Evolutionary conservation across 2,113 vertebrate species (phyloP).

Genomic region (Gambusia holbrooki): DNA sequence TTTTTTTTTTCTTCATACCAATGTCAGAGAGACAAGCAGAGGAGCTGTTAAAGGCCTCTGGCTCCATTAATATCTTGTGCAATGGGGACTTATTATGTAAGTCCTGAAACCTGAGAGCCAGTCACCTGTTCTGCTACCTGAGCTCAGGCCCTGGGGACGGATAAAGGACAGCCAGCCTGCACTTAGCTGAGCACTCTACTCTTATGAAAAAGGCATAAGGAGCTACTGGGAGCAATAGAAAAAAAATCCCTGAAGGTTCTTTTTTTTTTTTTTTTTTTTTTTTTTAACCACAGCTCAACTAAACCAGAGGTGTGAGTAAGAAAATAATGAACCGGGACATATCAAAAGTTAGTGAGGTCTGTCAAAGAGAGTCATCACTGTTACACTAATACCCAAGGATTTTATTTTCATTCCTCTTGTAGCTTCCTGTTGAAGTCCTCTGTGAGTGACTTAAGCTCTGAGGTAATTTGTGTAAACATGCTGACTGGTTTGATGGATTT

Average conservation of each 20-base stretch:
- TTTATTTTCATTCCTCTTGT: constrained; percentile 27
- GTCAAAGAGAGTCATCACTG: constrained; percentile 14
- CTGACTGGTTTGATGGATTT: constrained; percentile 42
- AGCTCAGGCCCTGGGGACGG: constrained; percentile 48
- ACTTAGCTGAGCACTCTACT: constrained; percentile 24
- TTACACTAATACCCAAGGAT: constrained; percentile 28
- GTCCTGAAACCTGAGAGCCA: constrained; percentile 72
- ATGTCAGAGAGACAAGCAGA: constrained; percentile 30
- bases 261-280: too few relatives aligned
- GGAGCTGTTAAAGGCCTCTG: constrained; percentile 25
- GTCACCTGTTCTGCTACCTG: constrained; percentile 74
- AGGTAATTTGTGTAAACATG: constrained; percentile 41
- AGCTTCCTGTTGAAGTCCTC: constrained; percentile 9
- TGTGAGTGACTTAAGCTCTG: constrained; percentile 7
- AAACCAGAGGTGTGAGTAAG: constrained; percentile 5
- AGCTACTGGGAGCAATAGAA: constrained; percentile 19
- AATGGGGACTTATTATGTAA: constrained; percentile 52
- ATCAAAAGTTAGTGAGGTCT: constrained; percentile 30
- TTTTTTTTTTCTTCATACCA: constrained; percentile 11
- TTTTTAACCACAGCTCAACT: constrained; percentile 5
- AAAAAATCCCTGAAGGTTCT: constrained; percentile 3
- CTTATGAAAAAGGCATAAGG: constrained; percentile 14
- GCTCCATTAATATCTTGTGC: constrained; percentile 74
- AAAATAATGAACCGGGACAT: constrained; percentile 27
- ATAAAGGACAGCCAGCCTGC: constrained; percentile 20